Evolutionary conservation across 1,140 invertebrate genomes (phyloP).

Genomic region (Diplogasteroides magnus): DNA sequence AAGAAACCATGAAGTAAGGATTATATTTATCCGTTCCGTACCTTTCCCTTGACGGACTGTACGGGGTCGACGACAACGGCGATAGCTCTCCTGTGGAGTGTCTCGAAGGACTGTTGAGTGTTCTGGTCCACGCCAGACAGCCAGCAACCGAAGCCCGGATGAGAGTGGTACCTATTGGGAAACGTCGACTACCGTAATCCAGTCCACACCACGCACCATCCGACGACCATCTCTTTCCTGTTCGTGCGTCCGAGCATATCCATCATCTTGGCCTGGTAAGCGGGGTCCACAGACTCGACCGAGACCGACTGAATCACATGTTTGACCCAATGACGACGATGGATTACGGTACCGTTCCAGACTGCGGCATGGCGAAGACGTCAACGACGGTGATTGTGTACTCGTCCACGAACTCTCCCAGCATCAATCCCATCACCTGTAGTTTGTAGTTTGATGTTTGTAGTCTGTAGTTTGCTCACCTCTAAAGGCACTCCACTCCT

Average conservation of each 20-base stretch:
- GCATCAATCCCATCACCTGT: slow-evolving; percentile 90
- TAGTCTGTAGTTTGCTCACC: slow-evolving; percentile 38
- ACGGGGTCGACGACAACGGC: slow-evolving; percentile 98
- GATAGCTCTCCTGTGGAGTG: slow-evolving; percentile 88
- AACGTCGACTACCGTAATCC: background rate
- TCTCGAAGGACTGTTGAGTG: slow-evolving; percentile 98
- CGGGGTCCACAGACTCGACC: slow-evolving; percentile 97
- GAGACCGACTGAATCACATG: slow-evolving; percentile 69
- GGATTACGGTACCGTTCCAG: slow-evolving; percentile 64
- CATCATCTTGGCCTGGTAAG: slow-evolving; percentile 99
- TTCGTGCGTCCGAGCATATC: slow-evolving; percentile 98
- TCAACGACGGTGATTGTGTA: slow-evolving; percentile 98
- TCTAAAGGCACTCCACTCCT: slow-evolving; percentile 98
- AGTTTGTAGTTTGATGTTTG: background rate
- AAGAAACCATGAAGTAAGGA: slow-evolving; percentile 13
- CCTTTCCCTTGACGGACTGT: slow-evolving; percentile 86
- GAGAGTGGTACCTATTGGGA: slow-evolving; percentile 74
- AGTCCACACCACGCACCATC: slow-evolving; percentile 66
- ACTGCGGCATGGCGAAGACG: slow-evolving; percentile 99
- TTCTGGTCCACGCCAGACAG: slow-evolving; percentile 93
- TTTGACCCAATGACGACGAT: background rate
- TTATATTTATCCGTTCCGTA: slow-evolving; percentile 26
- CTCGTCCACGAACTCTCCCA: slow-evolving; percentile 98
- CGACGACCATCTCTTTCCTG: slow-evolving; percentile 93
- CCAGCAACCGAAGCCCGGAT: slow-evolving; percentile 99